These are phyloP conservation scores for Psammodynastes pulverulentus DNA, from an alignment of 2,113 vertebrate species.

Conservation along the genomic window DNA sequence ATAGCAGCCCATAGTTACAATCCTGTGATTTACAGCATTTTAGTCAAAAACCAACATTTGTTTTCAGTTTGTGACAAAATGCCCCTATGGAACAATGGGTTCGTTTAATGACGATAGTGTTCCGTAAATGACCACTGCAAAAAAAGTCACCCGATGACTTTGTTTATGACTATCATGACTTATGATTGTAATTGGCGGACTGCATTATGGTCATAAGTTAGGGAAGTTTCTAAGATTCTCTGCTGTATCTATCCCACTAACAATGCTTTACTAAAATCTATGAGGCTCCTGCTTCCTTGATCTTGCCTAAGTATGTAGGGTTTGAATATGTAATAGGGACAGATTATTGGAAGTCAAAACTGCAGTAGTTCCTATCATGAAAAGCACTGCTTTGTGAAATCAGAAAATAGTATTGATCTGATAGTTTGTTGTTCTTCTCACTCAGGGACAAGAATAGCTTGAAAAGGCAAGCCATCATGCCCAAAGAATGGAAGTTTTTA, in stretches of 20 bases:
- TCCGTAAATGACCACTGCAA: neutral
- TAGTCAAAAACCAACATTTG: neutral
- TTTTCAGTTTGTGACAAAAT: neutral
- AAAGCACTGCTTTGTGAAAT: constrained; percentile 23
- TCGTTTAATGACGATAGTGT: neutral
- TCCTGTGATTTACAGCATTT: neutral
- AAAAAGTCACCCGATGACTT: neutral
- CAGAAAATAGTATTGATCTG: constrained; percentile 32
- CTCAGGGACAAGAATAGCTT: neutral
- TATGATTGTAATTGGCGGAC: neutral
- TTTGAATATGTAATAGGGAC: neutral
- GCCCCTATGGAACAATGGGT: neutral
- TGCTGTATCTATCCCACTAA: neutral
- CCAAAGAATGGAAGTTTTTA: constrained; percentile 13
- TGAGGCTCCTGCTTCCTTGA: neutral
- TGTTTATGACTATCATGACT: neutral
- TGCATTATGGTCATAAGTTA: neutral
- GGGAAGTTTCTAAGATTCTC: neutral
- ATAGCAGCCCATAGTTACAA: neutral
- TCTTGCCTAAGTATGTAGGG: neutral
- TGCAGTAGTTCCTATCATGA: neutral
- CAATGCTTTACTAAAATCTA: neutral
- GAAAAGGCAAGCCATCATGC: constrained; percentile 21
- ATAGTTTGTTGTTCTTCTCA: constrained; percentile 5
- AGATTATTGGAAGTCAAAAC: constrained; percentile 15